phyloP scores from a whole-genome alignment of 2,797 vertebrate species.

The Amblyopsis hoosieri region DNA sequence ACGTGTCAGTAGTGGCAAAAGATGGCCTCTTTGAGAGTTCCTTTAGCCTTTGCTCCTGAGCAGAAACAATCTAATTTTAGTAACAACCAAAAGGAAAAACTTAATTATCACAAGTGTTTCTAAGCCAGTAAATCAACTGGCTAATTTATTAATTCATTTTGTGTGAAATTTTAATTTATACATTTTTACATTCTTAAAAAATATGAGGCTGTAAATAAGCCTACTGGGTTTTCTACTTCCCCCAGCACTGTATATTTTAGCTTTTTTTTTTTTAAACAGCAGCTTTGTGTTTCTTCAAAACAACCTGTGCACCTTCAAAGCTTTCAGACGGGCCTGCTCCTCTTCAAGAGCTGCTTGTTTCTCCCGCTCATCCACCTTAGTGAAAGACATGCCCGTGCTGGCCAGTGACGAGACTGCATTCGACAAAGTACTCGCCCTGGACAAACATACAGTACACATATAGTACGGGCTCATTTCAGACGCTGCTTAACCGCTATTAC shows the following conservation, averaged over 20 bases:
- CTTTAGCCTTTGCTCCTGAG: conserved; percentile 95
- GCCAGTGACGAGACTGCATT: conserved; percentile 97
- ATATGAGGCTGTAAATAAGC: too few relatives aligned
- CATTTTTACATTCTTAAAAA: too few relatives aligned
- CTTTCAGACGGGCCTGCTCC: conserved; percentile 96
- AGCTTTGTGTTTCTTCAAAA: neutral
- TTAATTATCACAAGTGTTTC: too few relatives aligned
- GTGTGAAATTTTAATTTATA: too few relatives aligned
- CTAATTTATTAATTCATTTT: too few relatives aligned
- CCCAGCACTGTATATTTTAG: too few relatives aligned
- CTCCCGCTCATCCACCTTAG: conserved; percentile 98
- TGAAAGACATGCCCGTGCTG: conserved; percentile 96
- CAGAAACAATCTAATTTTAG: conserved; percentile 1
- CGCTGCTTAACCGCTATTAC: conserved; percentile 4
- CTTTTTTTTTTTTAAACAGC: too few relatives aligned
- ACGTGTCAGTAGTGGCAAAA: conserved; percentile 93
- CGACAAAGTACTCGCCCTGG: conserved; percentile 96
- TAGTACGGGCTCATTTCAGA: neutral
- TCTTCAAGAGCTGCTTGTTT: conserved; percentile 98
- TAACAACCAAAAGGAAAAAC: too few relatives aligned
- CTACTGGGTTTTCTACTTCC: too few relatives aligned
- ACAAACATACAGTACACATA: conserved; percentile 17
- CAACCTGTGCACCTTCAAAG: conserved; percentile 86
- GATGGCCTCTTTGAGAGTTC: conserved; percentile 97
- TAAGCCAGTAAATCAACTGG: too few relatives aligned